Conservation (phyloP, 2,113 vertebrate genomes). For the human (Homo sapiens) region GRCh38 chr11:3161001-3161500, state of each 20-base stretch:
- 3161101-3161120: rapidly evolving
- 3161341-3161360: background rate
- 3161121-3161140: background rate
- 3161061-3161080: background rate
- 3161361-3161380: background rate
- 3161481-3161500: background rate
- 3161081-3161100: background rate
- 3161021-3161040: background rate
- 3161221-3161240: background rate
- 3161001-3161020: background rate
- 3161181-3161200: too few species aligned
- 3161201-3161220: background rate
- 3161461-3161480: rapidly evolving
- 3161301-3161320: rapidly evolving
- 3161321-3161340: background rate
- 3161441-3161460: background rate
- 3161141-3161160: background rate
- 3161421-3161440: background rate
- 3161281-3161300: background rate
- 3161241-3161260: too few species aligned
- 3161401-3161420: background rate
- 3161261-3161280: rapidly evolving
- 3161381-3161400: rapidly evolving
- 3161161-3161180: rapidly evolving
- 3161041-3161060: background rate